Conservation (phyloP, 2,888 invertebrate genomes). For the Acronicta alni region DNA sequence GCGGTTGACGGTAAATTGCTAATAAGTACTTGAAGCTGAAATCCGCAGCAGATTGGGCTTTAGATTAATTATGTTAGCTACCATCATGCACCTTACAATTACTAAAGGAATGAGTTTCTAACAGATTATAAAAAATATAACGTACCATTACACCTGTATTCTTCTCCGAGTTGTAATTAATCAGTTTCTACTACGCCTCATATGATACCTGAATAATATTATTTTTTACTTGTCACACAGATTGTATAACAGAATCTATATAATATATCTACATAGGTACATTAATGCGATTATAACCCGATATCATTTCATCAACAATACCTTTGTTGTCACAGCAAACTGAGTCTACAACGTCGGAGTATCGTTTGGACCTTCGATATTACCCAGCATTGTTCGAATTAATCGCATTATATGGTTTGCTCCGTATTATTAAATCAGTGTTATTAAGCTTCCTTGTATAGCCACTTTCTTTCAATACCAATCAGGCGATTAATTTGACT, state of each 20-base stretch:
- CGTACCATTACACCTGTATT: no score
- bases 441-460: slow-evolving; percentile 10
- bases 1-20: slow-evolving; percentile 28
- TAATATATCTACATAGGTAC: slow-evolving; percentile 7
- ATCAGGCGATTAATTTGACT: no score
- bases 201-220: no score
- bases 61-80: slow-evolving; percentile 36
- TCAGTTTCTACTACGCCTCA: no score
- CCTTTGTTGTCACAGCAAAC: slow-evolving; percentile 40
- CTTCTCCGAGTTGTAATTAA: no score
- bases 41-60: slow-evolving; percentile 15
- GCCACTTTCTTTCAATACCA: no score
- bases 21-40: slow-evolving; percentile 34
- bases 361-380: slow-evolving; percentile 33
- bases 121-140: no score
- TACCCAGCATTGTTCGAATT: slow-evolving; percentile 37
- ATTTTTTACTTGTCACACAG: background rate
- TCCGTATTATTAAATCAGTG: slow-evolving; percentile 15
- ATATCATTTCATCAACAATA: slow-evolving; percentile 45
- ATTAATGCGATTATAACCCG: slow-evolving; percentile 28
- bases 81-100: no score
- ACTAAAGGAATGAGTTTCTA: no score
- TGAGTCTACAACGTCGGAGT: slow-evolving; percentile 30
- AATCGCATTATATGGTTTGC: slow-evolving; percentile 41
- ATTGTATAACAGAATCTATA: slow-evolving; percentile 2